A percentile compares a stretch with the other conserved stretches of the same genome.
Conservation (phyloP, 2,888 invertebrate genomes). For the Leptopilina syphax region DNA sequence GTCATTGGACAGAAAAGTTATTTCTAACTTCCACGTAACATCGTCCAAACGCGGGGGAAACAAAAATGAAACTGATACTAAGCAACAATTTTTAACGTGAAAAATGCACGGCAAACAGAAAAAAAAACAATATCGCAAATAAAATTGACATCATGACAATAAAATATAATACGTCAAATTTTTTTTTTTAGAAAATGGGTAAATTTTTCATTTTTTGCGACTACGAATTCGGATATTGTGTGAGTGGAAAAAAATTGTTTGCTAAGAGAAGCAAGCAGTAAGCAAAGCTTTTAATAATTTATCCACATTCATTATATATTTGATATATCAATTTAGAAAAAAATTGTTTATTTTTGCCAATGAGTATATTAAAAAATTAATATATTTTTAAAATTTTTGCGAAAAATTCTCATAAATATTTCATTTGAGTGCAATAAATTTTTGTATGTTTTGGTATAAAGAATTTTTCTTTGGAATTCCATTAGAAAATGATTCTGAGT, state of each 20-base stretch:
- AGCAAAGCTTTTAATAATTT: constrained; percentile 8
- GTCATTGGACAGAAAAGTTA: constrained; percentile 62
- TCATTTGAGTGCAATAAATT: too few relatives aligned
- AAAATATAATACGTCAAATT: not conserved
- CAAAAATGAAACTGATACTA: constrained; percentile 49
- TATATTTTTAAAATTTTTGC: too few relatives aligned
- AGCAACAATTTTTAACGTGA: constrained; percentile 18
- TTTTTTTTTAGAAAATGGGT: not conserved
- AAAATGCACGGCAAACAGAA: not conserved
- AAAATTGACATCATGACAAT: not conserved
- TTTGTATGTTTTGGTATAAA: too few relatives aligned
- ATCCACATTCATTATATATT: not conserved
- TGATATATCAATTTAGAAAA: not conserved
- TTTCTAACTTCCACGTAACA: constrained; percentile 65
- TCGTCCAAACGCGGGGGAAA: constrained; percentile 53
- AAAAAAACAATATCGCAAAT: not conserved
- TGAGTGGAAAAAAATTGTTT: not conserved
- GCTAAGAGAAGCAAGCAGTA: not conserved
- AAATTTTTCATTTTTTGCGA: not conserved
- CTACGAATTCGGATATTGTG: not conserved
- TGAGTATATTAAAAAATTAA: too few relatives aligned
- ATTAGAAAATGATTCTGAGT: too few relatives aligned
- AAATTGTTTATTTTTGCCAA: too few relatives aligned
- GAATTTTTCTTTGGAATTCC: too few relatives aligned
- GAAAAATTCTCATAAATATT: too few relatives aligned